Conservation (phyloP, 2,888 invertebrate species). For the Anaspis maculata region DNA sequence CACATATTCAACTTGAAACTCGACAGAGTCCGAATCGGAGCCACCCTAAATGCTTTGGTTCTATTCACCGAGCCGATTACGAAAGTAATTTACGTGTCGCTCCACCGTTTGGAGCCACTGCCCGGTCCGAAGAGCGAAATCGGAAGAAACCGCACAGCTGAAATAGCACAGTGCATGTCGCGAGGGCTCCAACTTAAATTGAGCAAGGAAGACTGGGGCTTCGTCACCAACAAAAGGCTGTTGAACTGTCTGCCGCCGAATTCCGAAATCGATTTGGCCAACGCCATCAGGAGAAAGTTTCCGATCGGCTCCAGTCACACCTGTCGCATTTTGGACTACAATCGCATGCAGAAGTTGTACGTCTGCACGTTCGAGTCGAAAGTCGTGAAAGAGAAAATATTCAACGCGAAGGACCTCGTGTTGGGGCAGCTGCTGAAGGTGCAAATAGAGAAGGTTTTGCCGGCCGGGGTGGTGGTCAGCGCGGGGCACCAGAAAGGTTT, state of each 20-base stretch:
- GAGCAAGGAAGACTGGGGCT: conserved; percentile 28
- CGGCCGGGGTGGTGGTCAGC: conserved; percentile 44
- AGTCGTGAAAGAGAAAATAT: conserved; percentile 50
- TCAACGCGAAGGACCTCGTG: conserved; percentile 45
- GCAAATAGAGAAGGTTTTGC: conserved; percentile 42
- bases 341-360: conserved; percentile 56
- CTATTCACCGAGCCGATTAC: conserved; percentile 61
- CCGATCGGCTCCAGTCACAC: conserved; percentile 42
- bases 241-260: conserved; percentile 25
- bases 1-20: conserved; percentile 33
- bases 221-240: conserved; percentile 33
- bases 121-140: conserved; percentile 14
- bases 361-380: conserved; percentile 57
- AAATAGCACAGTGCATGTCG: conserved; percentile 10
- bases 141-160: conserved; percentile 19
- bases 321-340: conserved; percentile 57
- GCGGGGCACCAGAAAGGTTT: conserved; percentile 51
- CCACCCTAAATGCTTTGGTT: conserved; percentile 52
- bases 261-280: conserved; percentile 32
- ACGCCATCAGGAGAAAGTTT: conserved; percentile 43
- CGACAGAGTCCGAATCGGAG: conserved; percentile 38
- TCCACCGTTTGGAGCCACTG: conserved; percentile 26
- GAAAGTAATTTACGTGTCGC: conserved; percentile 58
- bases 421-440: conserved; percentile 51
- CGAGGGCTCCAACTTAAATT: conserved; percentile 30